Evolutionary conservation across 2,888 invertebrate species (phyloP).

Genomic region (Ariolimax columbianus): DNA sequence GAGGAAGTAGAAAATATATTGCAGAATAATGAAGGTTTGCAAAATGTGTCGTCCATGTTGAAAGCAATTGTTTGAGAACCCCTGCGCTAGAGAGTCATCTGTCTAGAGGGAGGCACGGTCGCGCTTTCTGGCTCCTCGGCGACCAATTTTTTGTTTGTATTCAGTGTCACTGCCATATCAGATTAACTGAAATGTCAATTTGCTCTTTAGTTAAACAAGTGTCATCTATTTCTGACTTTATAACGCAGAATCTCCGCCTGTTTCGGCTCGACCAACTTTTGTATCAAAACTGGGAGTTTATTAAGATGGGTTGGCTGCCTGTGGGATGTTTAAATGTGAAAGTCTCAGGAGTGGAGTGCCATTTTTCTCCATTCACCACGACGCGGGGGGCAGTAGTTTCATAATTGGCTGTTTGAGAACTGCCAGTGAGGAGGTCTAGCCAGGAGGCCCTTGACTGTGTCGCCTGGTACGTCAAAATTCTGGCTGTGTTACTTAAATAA

Average conservation of each 20-base stretch:
- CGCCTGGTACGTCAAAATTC: conserved; percentile 1
- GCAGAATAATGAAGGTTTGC: no score
- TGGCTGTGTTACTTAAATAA: conserved; percentile 14
- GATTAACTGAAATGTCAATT: background rate
- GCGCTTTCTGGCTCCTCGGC: background rate
- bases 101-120: background rate
- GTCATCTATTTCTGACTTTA: conserved; percentile 20
- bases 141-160: background rate
- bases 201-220: background rate
- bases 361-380: background rate
- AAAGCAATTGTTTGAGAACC: background rate
- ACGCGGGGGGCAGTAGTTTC: background rate
- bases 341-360: background rate
- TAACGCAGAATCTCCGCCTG: background rate
- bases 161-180: conserved; percentile 29
- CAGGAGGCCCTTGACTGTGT: background rate
- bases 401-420: conserved; percentile 10
- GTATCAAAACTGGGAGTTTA: conserved; percentile 1
- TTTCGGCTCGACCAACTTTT: background rate
- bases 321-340: background rate
- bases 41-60: no score
- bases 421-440: conserved; percentile 22
- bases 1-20: no score
- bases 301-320: background rate
- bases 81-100: background rate